These are phyloP conservation scores for Eupeodes luniger DNA, from an alignment of 2,888 invertebrate species.

Conservation along the genomic window DNA sequence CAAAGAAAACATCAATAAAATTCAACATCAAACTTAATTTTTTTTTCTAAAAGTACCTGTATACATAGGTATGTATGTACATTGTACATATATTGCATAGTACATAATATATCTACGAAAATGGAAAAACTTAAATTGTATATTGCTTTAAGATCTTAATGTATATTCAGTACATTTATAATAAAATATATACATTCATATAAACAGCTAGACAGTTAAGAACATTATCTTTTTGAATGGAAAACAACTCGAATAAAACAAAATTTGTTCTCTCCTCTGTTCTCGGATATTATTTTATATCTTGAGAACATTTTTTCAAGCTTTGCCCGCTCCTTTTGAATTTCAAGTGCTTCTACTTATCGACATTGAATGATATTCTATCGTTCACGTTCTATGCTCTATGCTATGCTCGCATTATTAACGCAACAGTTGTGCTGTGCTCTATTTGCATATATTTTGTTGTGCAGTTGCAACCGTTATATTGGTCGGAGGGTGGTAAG, in stretches of 20 bases:
- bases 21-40: background rate
- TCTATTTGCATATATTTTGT: slow-evolving; percentile 32
- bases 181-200: background rate
- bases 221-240: slow-evolving; percentile 4
- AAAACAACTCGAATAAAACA: background rate
- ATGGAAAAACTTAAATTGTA: background rate
- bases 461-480: slow-evolving; percentile 8
- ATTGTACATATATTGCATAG: no score
- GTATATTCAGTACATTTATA: background rate
- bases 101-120: no score
- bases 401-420: slow-evolving; percentile 12
- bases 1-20: background rate
- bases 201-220: background rate
- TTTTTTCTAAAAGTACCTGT: background rate
- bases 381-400: slow-evolving; percentile 1
- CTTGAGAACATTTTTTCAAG: background rate
- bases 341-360: slow-evolving; percentile 34
- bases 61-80: no score
- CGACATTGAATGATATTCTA: slow-evolving; percentile 51
- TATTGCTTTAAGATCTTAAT: background rate
- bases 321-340: background rate
- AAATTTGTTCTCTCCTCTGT: background rate
- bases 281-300: background rate
- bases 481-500: background rate
- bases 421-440: slow-evolving; percentile 42